Conservation (phyloP, 2,797 vertebrate genomes). For the Botia kubotai region DNA sequence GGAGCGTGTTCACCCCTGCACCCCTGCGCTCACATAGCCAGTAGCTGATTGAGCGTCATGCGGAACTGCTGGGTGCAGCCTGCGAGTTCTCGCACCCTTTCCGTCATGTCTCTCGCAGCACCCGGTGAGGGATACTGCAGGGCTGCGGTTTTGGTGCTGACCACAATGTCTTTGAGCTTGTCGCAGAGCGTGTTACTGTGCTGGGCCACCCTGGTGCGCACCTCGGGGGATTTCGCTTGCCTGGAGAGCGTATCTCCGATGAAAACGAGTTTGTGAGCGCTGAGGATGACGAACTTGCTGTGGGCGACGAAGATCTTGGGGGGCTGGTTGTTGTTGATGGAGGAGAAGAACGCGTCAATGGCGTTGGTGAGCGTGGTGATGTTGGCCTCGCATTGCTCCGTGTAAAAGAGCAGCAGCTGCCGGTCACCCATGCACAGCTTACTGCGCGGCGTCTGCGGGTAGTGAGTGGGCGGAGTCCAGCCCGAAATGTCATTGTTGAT, state of each 20-base stretch:
- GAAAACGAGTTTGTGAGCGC: constrained; percentile 96
- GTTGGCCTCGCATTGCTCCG: constrained; percentile 94
- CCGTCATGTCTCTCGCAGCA: constrained; percentile 90
- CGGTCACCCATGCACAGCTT: constrained; percentile 85
- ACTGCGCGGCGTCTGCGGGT: constrained; percentile 69
- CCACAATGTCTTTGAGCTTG: constrained; percentile 94
- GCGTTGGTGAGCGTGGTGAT: constrained; percentile 92
- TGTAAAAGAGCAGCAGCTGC: constrained; percentile 95
- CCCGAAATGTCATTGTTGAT: constrained; percentile 93
- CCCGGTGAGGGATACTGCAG: constrained; percentile 89
- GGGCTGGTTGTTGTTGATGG: constrained; percentile 91
- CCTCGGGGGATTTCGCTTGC: constrained; percentile 89
- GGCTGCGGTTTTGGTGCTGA: constrained; percentile 91
- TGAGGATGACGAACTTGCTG: constrained; percentile 97
- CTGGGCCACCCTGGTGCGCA: constrained; percentile 89
- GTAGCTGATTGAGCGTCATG: constrained; percentile 89
- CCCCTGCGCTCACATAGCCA: constrained; percentile 80
- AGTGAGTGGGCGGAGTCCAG: constrained; percentile 86
- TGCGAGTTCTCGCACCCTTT: constrained; percentile 88
- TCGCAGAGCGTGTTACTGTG: constrained; percentile 94
- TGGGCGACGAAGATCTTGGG: constrained; percentile 96
- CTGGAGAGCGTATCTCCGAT: constrained; percentile 95
- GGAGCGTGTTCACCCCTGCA: neutral
- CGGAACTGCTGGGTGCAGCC: constrained; percentile 93
- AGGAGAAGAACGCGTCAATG: constrained; percentile 91